A percentile compares a stretch with the other conserved stretches of the same genome.
These are phyloP conservation scores for Coleophora deauratella DNA, from an alignment of 2,888 invertebrate genomes.

Conservation along the genomic window DNA sequence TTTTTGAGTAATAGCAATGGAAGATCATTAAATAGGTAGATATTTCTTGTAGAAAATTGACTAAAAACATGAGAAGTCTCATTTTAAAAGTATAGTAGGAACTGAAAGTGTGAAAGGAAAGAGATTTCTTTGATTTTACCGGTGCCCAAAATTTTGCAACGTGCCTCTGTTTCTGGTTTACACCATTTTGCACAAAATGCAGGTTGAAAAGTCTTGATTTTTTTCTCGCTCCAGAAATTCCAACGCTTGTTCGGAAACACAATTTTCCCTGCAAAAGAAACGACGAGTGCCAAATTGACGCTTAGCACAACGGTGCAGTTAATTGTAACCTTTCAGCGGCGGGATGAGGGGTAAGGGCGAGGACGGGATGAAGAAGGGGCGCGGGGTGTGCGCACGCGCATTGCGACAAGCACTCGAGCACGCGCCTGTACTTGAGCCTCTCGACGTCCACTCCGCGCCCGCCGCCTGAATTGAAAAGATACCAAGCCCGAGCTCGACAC, in stretches of 20 bases:
- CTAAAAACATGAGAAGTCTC: no score
- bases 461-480: constrained; percentile 70
- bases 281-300: constrained; percentile 41
- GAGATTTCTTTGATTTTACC: no score
- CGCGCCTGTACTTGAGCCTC: constrained; percentile 63
- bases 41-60: no score
- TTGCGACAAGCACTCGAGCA: constrained; percentile 56
- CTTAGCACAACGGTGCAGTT: constrained; percentile 50
- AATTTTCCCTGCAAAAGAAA: background rate
- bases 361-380: constrained; percentile 16
- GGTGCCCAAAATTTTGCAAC: no score
- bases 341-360: constrained; percentile 17
- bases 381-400: constrained; percentile 56
- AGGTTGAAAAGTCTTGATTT: background rate
- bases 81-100: no score
- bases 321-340: constrained; percentile 54
- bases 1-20: no score
- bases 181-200: background rate
- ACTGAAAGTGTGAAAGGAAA: no score
- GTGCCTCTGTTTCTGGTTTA: background rate
- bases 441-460: constrained; percentile 59
- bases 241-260: background rate
- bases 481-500: constrained; percentile 54
- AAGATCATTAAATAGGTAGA: no score
- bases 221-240: background rate